Evolutionary conservation across 2,113 vertebrate genomes (phyloP).

Genomic region (Mastomys coucha): DNA sequence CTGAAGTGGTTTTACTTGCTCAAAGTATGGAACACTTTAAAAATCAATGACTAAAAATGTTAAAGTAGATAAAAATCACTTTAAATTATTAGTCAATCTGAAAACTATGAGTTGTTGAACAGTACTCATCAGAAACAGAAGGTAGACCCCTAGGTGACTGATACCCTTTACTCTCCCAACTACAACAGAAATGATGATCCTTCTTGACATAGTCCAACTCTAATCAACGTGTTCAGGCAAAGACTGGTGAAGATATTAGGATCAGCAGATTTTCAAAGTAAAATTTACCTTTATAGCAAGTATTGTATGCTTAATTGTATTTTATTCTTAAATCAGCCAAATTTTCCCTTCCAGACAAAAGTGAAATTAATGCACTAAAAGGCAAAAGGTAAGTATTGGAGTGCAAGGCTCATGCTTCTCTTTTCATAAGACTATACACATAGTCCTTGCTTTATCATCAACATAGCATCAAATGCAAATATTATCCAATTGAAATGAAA

Average conservation of each 20-base stretch:
- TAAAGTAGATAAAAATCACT: slow-evolving; percentile 56
- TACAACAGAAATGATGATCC: slow-evolving; percentile 50
- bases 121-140: slow-evolving; percentile 53
- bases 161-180: slow-evolving; percentile 47
- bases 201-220: slow-evolving; percentile 60
- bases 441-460: slow-evolving; percentile 13
- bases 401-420: background rate
- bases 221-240: slow-evolving; percentile 39
- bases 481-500: slow-evolving; percentile 46
- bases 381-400: background rate
- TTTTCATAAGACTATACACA: background rate
- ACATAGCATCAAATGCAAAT: slow-evolving; percentile 36
- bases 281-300: slow-evolving; percentile 56
- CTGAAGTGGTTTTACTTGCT: slow-evolving; percentile 71
- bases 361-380: background rate
- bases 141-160: slow-evolving; percentile 16
- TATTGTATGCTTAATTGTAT: slow-evolving; percentile 54
- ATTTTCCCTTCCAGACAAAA: slow-evolving; percentile 54
- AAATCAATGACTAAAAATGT: slow-evolving; percentile 73
- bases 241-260: slow-evolving; percentile 65
- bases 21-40: slow-evolving; percentile 63
- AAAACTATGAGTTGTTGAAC: slow-evolving; percentile 24
- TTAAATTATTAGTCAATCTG: slow-evolving; percentile 57
- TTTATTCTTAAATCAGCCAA: slow-evolving; percentile 59
- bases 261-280: slow-evolving; percentile 73